A percentile compares a stretch with the other conserved stretches of the same genome.
phyloP scores from a whole-genome alignment of 1,140 invertebrate genomes.

The Coenobita brevimanus region DNA sequence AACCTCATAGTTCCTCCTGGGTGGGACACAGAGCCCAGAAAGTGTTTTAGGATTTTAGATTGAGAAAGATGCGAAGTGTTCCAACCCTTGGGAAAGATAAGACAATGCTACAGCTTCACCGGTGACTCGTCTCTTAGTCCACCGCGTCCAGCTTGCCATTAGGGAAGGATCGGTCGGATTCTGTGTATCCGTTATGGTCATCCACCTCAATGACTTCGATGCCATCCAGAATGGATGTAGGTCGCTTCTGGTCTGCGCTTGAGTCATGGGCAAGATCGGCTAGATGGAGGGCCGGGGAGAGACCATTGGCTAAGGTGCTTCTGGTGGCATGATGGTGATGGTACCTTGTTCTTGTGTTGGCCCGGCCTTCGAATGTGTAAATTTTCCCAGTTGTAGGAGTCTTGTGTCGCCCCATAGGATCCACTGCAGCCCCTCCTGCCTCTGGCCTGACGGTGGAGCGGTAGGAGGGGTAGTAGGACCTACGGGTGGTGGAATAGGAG shows the following conservation, averaged over 20 bases:
- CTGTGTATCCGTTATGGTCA: neutral
- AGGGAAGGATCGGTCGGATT: neutral
- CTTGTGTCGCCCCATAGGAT: constrained; percentile 25
- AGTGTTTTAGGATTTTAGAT: too few relatives aligned
- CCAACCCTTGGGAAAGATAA: too few relatives aligned
- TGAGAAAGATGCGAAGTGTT: too few relatives aligned
- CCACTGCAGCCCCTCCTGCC: constrained; percentile 8
- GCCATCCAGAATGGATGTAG: constrained; percentile 13
- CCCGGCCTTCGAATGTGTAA: constrained; percentile 46
- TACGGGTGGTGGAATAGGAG: constrained; percentile 44
- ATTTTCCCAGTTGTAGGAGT: constrained; percentile 13
- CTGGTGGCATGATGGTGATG: constrained; percentile 19
- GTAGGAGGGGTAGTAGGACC: constrained; percentile 55
- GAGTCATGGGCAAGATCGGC: constrained; percentile 30
- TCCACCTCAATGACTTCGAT: constrained; percentile 50
- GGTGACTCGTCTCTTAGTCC: constrained; percentile 14
- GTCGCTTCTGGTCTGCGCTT: neutral
- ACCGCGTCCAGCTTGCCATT: constrained; percentile 38
- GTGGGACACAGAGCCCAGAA: too few relatives aligned
- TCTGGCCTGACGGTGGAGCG: constrained; percentile 51
- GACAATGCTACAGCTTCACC: too few relatives aligned
- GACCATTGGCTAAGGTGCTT: constrained; percentile 38
- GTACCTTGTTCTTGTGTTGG: constrained; percentile 4
- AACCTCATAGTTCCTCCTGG: too few relatives aligned
- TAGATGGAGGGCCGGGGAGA: constrained; percentile 30